Evolutionary conservation across 1,140 invertebrate genomes (phyloP), one percentile per base, ranked within the genome.

Genomic region (Macrobrachium rosenbergii): DNA sequence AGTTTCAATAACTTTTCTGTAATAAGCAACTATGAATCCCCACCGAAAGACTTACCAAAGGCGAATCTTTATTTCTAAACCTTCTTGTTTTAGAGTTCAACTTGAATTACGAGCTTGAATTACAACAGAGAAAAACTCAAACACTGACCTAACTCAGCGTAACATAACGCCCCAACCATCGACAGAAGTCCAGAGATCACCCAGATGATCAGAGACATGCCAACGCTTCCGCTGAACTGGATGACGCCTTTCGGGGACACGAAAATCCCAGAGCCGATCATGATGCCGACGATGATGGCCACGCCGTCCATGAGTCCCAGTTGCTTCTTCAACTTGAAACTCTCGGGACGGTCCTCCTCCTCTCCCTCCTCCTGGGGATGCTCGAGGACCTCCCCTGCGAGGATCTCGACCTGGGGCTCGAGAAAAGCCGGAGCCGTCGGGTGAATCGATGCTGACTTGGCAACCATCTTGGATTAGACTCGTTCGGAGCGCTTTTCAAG

Each of bases 231-330:
- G 28, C 75, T 85, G 75, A 88, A 88, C 69, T 86, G 72, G 19
- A 99, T 93, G 5, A 99, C 98, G 81, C 98, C 97, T 91, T 96
- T 98, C 0, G 99, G 98, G 2, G 98, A 98, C 19, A 99, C 96
- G 92, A 99, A 99, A 91, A 99, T 99, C 23, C 95, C 95, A 90
- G 90, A 89, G 14, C 97, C 97, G 77, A 98, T 95, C 89, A 99
- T 98, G 82, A 98, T 95, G 69, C 97, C 97, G 19, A 98, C 95
- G 90, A 98, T 98, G 90, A 98, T 98, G 1, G 96, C 95, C 23
- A 98, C 95, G 28, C 97, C 98, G 92, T 98, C 97, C 79, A 97
- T 91, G 37, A 99, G 92, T 0, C 96, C 95, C 60, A 99, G 94
- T 91, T 97, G 95, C 90, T 97, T 97, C 92, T 97, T 96, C 91